These are phyloP conservation scores for Sus cebifrons DNA, from an alignment of 2,797 vertebrate genomes.

Conservation along the genomic window DNA sequence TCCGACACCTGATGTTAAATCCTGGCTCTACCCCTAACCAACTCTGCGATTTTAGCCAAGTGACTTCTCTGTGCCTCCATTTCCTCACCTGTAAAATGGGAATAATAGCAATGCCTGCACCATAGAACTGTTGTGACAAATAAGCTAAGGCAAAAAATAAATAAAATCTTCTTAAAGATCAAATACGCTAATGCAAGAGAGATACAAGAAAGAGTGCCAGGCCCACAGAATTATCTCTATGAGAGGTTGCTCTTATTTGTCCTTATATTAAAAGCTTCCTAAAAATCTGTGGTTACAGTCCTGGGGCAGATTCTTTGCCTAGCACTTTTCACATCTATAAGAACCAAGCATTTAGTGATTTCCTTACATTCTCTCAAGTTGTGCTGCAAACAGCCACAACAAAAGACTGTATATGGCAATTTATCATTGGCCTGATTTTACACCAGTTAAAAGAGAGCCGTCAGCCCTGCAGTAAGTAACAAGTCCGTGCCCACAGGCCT, in stretches of 20 bases:
- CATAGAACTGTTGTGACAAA: background rate
- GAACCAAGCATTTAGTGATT: conserved; percentile 48
- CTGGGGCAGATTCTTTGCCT: conserved; percentile 44
- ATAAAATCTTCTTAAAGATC: background rate
- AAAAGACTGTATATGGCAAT: background rate
- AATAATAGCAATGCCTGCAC: background rate
- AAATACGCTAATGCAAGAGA: background rate
- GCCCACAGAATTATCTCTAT: background rate
- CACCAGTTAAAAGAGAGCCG: conserved; percentile 78
- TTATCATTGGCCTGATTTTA: conserved; percentile 77
- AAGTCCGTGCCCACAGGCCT: conserved; percentile 71
- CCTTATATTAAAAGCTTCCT: background rate
- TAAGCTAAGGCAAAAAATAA: background rate
- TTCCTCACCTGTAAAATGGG: background rate
- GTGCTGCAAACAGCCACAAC: background rate
- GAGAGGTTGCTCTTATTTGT: background rate
- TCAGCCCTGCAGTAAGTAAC: conserved; percentile 80
- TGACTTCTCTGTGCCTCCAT: background rate
- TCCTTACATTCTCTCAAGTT: conserved; percentile 53
- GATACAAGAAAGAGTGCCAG: no score
- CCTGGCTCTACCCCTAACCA: background rate
- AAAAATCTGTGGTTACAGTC: conserved; percentile 32
- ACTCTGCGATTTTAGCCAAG: background rate
- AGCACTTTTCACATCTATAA: background rate
- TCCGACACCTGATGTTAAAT: background rate